Conservation (phyloP, 2,113 vertebrate genomes). For the Lasiurus cinereus region DNA sequence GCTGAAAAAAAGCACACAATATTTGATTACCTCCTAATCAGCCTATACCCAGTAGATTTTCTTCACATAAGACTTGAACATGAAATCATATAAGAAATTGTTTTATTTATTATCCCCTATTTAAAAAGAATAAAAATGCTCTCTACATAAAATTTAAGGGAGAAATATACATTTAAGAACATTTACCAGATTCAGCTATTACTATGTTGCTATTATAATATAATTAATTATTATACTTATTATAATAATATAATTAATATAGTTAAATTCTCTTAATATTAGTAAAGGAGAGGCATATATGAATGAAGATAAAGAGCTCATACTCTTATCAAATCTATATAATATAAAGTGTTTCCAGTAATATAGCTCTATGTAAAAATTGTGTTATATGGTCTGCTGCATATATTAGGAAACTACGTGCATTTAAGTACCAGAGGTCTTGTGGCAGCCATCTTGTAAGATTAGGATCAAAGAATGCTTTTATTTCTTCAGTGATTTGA, state of each 20-base stretch:
- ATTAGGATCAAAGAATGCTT: background rate
- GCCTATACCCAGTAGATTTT: background rate
- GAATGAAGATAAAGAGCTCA: background rate
- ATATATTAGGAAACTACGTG: background rate
- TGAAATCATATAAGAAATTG: slow-evolving; percentile 8
- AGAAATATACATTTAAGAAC: slow-evolving; percentile 24
- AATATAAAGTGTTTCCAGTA: background rate
- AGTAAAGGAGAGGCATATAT: background rate
- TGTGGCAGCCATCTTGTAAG: background rate
- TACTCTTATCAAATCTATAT: background rate
- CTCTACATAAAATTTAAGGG: background rate
- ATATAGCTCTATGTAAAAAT: background rate
- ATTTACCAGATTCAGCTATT: background rate
- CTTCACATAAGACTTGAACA: background rate
- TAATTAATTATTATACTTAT: background rate
- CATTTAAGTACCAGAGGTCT: background rate
- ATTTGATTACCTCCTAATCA: background rate
- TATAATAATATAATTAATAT: background rate
- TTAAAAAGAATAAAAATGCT: background rate
- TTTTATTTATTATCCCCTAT: background rate
- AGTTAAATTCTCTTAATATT: background rate
- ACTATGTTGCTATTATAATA: background rate
- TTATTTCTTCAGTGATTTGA: background rate
- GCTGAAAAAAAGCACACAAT: background rate
- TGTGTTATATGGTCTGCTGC: background rate